These are phyloP conservation scores for Tenthredo scrophulariae DNA, from an alignment of 2,888 invertebrate genomes.

Conservation along the genomic window DNA sequence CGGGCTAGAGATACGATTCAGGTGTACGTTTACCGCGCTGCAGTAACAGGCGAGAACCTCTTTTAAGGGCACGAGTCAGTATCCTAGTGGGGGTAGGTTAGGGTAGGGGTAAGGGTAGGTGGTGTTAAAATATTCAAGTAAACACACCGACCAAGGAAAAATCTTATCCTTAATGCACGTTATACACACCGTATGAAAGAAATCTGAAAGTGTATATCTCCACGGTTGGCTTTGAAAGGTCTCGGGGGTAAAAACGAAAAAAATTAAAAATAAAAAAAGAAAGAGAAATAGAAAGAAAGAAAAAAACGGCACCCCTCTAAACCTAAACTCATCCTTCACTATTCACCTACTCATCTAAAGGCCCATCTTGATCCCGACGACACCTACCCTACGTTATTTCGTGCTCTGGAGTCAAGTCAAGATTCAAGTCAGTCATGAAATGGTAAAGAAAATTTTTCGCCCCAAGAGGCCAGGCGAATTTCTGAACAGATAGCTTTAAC, in stretches of 20 bases:
- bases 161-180: conserved; percentile 50
- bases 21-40: neutral
- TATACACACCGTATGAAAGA: conserved; percentile 20
- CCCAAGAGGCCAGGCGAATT: neutral
- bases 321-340: neutral
- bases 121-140: conserved; percentile 43
- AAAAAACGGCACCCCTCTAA: neutral
- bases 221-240: neutral
- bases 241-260: neutral
- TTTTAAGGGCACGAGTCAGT: neutral
- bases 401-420: neutral
- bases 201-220: conserved; percentile 24
- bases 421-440: neutral
- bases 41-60: neutral
- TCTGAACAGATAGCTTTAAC: neutral
- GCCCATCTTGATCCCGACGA: neutral
- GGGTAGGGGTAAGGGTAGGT: neutral
- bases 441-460: neutral
- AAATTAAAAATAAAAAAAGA: neutral
- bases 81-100: neutral
- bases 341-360: neutral
- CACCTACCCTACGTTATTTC: conserved; percentile 8
- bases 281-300: neutral
- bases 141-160: conserved; percentile 45
- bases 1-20: conserved; percentile 42